Percentiles rank a stretch among this genome's conserved stretches.
Evolutionary conservation across 2,888 invertebrate species (phyloP).

Genomic region (Epirrhoe tristata): DNA sequence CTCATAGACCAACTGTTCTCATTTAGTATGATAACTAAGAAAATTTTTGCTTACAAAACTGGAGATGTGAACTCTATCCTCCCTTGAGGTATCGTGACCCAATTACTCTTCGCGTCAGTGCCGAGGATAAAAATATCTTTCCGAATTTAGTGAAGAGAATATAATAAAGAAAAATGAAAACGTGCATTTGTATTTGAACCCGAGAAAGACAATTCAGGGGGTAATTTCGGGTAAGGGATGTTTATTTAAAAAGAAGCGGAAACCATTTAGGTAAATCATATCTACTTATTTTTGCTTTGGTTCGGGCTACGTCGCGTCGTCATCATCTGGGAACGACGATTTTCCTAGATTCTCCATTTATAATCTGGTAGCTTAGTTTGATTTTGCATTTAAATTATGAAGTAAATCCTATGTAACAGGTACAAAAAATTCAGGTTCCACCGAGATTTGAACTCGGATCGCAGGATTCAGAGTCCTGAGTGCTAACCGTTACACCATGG

Average conservation of each 20-base stretch:
- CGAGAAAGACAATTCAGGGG: background rate
- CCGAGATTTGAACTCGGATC: constrained; percentile 93
- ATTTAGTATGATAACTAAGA: too few species aligned
- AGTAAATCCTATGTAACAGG: too few species aligned
- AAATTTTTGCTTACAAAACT: constrained; percentile 21
- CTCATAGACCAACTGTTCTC: constrained; percentile 4
- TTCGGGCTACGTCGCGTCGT: too few species aligned
- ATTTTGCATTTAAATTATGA: too few species aligned
- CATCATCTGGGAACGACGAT: too few species aligned
- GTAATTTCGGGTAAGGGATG: background rate
- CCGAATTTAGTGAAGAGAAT: constrained; percentile 36
- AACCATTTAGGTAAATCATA: too few species aligned
- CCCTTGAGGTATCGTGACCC: constrained; percentile 66
- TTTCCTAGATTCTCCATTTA: too few species aligned
- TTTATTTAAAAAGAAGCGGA: too few species aligned
- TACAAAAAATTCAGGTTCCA: constrained; percentile 82
- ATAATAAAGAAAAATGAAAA: constrained; percentile 4
- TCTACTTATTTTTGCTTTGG: too few species aligned
- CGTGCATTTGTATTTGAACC: background rate
- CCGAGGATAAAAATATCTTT: constrained; percentile 56
- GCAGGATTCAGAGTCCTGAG: constrained; percentile 93
- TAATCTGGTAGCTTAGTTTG: too few species aligned
- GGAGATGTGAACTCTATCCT: constrained; percentile 40
- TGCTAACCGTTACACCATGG: constrained; percentile 90
- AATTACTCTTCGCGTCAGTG: constrained; percentile 62